These are phyloP conservation scores for Drosophila sordidula DNA, from an alignment of 2,888 invertebrate genomes.

Conservation along the genomic window DNA sequence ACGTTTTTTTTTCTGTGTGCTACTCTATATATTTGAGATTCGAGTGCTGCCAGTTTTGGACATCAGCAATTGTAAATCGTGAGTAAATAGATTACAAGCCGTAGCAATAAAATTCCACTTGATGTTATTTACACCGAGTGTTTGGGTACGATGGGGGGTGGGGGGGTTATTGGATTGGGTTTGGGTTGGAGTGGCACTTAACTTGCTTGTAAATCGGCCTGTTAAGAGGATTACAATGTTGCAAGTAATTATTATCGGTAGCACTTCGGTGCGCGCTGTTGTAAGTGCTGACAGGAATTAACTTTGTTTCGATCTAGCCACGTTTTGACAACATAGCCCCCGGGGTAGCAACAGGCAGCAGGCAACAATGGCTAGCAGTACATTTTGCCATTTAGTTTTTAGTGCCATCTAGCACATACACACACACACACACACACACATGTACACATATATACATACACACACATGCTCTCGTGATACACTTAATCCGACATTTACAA, in stretches of 20 bases:
- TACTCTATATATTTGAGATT: neutral
- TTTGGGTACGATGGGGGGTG: neutral
- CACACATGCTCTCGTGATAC: slow-evolving; percentile 60
- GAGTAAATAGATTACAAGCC: slow-evolving; percentile 54
- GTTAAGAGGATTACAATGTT: slow-evolving; percentile 80
- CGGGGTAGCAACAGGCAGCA: slow-evolving; percentile 31
- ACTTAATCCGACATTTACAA: slow-evolving; percentile 81
- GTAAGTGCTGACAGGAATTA: slow-evolving; percentile 68
- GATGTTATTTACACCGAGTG: slow-evolving; percentile 46
- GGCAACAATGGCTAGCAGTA: slow-evolving; percentile 32
- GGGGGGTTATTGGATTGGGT: neutral
- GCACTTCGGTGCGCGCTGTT: slow-evolving; percentile 38
- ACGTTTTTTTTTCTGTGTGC: slow-evolving; percentile 16
- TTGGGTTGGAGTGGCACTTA: slow-evolving; percentile 52
- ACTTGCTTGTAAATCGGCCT: slow-evolving; percentile 72
- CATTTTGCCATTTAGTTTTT: slow-evolving; percentile 72
- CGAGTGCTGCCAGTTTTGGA: slow-evolving; percentile 19
- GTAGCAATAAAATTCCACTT: slow-evolving; percentile 38
- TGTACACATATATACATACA: slow-evolving; percentile 1
- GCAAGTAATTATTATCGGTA: slow-evolving; percentile 75
- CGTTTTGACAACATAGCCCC: slow-evolving; percentile 56
- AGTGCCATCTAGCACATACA: slow-evolving; percentile 29
- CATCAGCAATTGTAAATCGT: slow-evolving; percentile 43
- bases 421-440: slow-evolving; percentile 4
- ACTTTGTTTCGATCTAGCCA: slow-evolving; percentile 78